Base-by-base conservation (phyloP, 2,797 vertebrate species). In the Peromyscus aztecus region DNA sequence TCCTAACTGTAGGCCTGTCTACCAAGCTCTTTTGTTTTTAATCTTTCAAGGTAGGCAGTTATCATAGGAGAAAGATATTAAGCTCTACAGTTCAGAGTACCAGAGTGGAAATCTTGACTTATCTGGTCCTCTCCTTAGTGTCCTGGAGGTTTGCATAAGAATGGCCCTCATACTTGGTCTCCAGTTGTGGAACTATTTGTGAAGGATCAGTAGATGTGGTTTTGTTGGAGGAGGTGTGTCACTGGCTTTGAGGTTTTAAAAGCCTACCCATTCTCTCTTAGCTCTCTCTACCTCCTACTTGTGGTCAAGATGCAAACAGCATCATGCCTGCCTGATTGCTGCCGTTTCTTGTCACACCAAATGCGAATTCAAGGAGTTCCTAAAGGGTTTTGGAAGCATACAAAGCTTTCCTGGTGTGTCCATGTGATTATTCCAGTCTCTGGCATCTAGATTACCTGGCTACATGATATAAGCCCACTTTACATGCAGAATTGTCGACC, bases 341-440 rank as follows among this genome's bases (percentile, higher is more conserved):
- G 43, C 6, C 12, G 31, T 46, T 76, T 71, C 40, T 81, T 67
- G 4, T 89, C 76, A 92, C 17, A 85, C 17, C 27, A 89, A 82
- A n/a, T 89, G 31, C 6, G 89, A 24, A 55, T 90, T 85, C 52
- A 93, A 81, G 55, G 77, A 59, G 78, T 43, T 69, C 6, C 59
- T 78, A 93, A 80, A n/a, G 80, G 7, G 24, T 83, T 94, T 89
- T 23, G 83, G 61, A 91, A 87, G 83, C 63, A 40, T 31, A 24
- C 19, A 87, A 71, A 75, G 84, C 10, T 89, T 78, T 75, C 43
- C 61, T 86, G 37, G 19, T 13, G 4, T 4, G 8, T 85, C 46
- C n/a, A 92, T 63, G 57, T 57, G 65, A 57, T 86, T 88, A 9
- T 78, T 77, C 40, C 76, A 46, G 9, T 43, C 34, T 90, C 34